Evolutionary conservation across 2,888 invertebrate genomes (phyloP).

Genomic region (Leptinotarsa tumamoca): DNA sequence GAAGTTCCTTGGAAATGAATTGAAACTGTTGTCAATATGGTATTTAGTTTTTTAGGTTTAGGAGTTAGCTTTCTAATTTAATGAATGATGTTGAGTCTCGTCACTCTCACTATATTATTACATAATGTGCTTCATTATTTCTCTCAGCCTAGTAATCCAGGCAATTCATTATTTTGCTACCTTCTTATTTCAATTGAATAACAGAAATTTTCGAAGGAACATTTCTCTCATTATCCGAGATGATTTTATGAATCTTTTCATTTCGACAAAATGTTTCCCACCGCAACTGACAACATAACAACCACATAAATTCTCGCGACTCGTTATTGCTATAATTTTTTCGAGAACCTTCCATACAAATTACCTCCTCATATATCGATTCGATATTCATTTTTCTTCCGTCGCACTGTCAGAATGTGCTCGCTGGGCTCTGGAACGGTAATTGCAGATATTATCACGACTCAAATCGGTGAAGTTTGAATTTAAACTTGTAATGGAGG

Average conservation of each 20-base stretch:
- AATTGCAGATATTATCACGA: constrained; percentile 51
- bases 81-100: too few relatives aligned
- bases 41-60: not conserved
- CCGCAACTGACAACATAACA: constrained; percentile 19
- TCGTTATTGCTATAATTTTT: constrained; percentile 8
- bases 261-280: constrained; percentile 13
- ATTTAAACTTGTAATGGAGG: constrained; percentile 49
- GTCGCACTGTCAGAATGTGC: not conserved
- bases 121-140: too few relatives aligned
- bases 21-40: not conserved
- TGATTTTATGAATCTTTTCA: not conserved
- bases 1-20: not conserved
- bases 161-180: too few relatives aligned
- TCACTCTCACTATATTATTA: too few relatives aligned
- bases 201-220: too few relatives aligned
- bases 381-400: constrained; percentile 15
- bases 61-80: too few relatives aligned
- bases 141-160: too few relatives aligned
- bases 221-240: not conserved
- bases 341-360: constrained; percentile 7
- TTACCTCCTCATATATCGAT: constrained; percentile 20
- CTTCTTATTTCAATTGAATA: too few relatives aligned
- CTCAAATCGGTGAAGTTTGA: constrained; percentile 44
- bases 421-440: constrained; percentile 27
- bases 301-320: constrained; percentile 21